Base-by-base conservation (phyloP, 2,888 invertebrate genomes). In the Dromius quadrimaculatus region DNA sequence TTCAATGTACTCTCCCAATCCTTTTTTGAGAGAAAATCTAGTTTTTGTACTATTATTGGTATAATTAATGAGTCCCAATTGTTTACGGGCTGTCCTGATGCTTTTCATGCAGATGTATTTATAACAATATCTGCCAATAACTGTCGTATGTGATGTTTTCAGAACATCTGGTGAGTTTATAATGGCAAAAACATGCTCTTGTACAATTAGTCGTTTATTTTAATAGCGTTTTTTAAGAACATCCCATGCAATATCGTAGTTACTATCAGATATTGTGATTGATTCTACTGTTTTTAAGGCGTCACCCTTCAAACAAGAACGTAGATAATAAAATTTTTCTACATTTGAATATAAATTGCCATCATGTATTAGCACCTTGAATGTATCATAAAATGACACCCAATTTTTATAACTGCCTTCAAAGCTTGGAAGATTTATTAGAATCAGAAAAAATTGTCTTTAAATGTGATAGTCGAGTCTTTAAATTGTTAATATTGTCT, bases 31-130 rank as follows among this genome's bases (percentile, higher is more conserved):
- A 54, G 34, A 0, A 43, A 5, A 71, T 77, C 76, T 13, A 77
- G 38, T 68, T 76, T 77, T 4, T 72, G 71, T 6, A 72, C 72
- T 6, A 76, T 71, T 5, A 76, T 63, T 43, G 73, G 72, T 41
- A 75, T 74, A 15, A 76, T 72, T 6, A 76, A 36, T 2, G 73
- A 72, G 17, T 75, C 75, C 75, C 76, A 76, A 4, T 71, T 61
- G 3, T 75, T 73, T 0, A 72, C 70, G 0, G 76, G 75, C 50
- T 74, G 74, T 8, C 71, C 68, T 32, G 76, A 47, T 1, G 64
- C 6, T 23, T 66, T 47, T 17, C 71, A 41, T 17, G 47, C 59
- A 11, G 34, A 9, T 2, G 66, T 13, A 22, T 66, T 59, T 32
- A 38, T 62, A 19, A 2, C 13, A 6, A 62, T 19, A 41, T 61